These are phyloP conservation scores for Cecropterus lyciades DNA, from an alignment of 1,140 invertebrate species.

Conservation along the genomic window DNA sequence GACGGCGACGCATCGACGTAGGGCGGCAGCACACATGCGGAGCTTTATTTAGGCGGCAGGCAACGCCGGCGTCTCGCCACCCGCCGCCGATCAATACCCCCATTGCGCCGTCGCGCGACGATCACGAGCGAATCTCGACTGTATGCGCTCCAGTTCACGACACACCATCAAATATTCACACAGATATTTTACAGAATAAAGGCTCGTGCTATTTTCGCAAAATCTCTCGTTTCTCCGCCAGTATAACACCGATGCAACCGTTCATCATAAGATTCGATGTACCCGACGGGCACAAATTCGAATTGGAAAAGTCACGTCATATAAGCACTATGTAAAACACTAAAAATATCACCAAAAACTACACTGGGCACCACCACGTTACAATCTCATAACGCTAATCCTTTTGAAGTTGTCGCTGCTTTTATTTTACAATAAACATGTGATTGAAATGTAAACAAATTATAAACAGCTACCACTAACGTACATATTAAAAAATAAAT, in stretches of 20 bases:
- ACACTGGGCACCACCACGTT: constrained; percentile 10
- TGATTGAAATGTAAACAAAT: constrained; percentile 57
- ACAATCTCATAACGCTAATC: constrained; percentile 3
- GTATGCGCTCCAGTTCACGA: constrained; percentile 72
- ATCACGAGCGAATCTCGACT: constrained; percentile 72
- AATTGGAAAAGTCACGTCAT: constrained; percentile 17
- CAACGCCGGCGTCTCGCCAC: constrained; percentile 78
- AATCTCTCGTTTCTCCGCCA: constrained; percentile 12
- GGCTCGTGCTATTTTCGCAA: constrained; percentile 53
- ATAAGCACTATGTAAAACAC: constrained; percentile 4
- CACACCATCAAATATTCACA: constrained; percentile 82
- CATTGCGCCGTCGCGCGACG: constrained; percentile 78
- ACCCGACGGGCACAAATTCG: constrained; percentile 7
- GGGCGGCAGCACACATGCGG: constrained; percentile 76
- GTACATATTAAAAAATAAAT: not conserved
- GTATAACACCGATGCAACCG: constrained; percentile 13
- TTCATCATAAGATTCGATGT: not conserved
- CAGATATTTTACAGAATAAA: constrained; percentile 72
- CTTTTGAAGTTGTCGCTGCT: not conserved
- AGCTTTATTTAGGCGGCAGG: constrained; percentile 82
- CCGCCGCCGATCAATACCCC: constrained; percentile 80
- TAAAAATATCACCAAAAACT: constrained; percentile 7
- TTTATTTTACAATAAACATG: constrained; percentile 41
- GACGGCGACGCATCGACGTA: constrained; percentile 60
- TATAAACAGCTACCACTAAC: constrained; percentile 5